Evolutionary conservation across 2,888 invertebrate genomes (phyloP), one percentile per base, ranked within the genome.

Genomic region (Andrena flavipes): DNA sequence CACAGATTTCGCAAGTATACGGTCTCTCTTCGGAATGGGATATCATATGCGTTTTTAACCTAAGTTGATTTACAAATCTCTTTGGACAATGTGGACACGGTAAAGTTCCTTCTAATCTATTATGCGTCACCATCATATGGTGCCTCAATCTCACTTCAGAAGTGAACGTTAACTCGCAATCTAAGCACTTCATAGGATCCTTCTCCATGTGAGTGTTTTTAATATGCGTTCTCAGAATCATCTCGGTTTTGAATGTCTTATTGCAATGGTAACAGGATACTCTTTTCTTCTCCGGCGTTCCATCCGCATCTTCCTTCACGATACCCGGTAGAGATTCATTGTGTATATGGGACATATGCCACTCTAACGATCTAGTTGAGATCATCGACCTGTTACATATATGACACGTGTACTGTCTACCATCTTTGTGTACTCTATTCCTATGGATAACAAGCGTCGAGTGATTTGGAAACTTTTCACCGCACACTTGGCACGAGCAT

Each of bases 341-440:
- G 76, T 94, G 94, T 74, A 94, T 94, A 42, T 94, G 92, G 0
- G 93, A 91, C 88, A 94, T 90, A 67, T 94, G 94, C 93, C 93
- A 93, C 13, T 93, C 92, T 20, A 94, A 84, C 0, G 94, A 93
- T 74, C 93, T 89, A 0, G 91, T 88, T 0, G 93, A 93, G 23
- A 93, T 91, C 94, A 94, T 94, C 0, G 94, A 94, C 10, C 94
- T 89, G 70, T 94, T 94, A 73, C 94, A 94, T 77, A 94, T 94
- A 69, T 91, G 90, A 80, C 94, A 94, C 0, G 94, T 94, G 70
- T 92, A 93, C 71, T 93, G 92, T 26, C 92, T 88, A 0, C 93
- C 93, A 69, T 93, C 94, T 54, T 94, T 94, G 76, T 94, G 94
- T 2, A 91, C 91, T 0, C 94, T 89, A 78, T 94, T 94, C 35